A percentile compares a stretch with the other conserved stretches of the same genome.
phyloP scores from a whole-genome alignment of 1,140 invertebrate species.

The Formica exsecta region DNA sequence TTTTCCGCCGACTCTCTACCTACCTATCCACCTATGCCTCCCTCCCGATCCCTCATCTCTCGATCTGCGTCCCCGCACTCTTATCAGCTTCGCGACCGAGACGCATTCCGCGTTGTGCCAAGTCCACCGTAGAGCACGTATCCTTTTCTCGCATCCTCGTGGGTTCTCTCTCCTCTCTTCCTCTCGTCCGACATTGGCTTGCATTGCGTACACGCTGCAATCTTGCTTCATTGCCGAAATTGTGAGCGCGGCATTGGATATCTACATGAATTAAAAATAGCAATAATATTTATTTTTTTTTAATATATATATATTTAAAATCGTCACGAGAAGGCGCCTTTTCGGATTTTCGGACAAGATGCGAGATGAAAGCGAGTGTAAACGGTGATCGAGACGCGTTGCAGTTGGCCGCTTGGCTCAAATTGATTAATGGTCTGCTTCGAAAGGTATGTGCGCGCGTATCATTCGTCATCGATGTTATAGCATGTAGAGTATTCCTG shows the following conservation, averaged over 20 bases:
- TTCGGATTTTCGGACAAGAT: neutral
- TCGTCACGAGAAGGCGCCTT: neutral
- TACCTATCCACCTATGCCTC: constrained; percentile 24
- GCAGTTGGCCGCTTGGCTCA: constrained; percentile 6
- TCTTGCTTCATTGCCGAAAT: constrained; percentile 28
- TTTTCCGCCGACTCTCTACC: constrained; percentile 59
- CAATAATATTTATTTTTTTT: neutral
- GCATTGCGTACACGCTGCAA: neutral
- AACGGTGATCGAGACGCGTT: constrained; percentile 5
- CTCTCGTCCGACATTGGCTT: neutral
- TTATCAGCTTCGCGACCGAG: constrained; percentile 61
- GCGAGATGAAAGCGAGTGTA: neutral
- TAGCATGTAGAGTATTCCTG: constrained; percentile 41
- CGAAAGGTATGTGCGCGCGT: constrained; percentile 48
- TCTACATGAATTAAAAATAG: neutral
- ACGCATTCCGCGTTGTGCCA: constrained; percentile 44
- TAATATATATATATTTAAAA: neutral
- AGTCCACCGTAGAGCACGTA: constrained; percentile 14
- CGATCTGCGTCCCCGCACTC: constrained; percentile 54
- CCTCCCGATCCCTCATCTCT: constrained; percentile 42
- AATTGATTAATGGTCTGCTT: constrained; percentile 69
- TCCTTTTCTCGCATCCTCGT: neutral
- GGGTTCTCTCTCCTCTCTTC: neutral
- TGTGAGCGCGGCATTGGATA: neutral
- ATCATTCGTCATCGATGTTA: constrained; percentile 74